Percentiles rank a stretch among this genome's conserved stretches.
phyloP scores from a whole-genome alignment of 2,797 vertebrate species.

The Dendrocincla tyrannina region DNA sequence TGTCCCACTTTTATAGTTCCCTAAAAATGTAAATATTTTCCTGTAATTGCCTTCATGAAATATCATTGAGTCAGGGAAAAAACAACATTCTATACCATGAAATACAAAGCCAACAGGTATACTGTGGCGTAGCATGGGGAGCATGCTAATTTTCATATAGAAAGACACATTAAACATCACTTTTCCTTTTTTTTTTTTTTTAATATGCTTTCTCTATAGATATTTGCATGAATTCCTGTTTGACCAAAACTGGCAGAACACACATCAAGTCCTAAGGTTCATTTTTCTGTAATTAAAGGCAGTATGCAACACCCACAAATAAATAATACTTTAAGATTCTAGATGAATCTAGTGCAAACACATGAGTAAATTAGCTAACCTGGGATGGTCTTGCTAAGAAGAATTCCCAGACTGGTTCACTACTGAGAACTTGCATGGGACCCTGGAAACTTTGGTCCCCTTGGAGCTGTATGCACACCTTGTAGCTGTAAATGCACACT shows the following conservation, averaged over 20 bases:
- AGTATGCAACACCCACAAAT: background rate
- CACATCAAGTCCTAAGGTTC: background rate
- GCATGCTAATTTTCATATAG: background rate
- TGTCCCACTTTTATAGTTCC: background rate
- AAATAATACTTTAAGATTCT: background rate
- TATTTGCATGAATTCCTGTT: background rate
- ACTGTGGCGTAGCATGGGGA: background rate
- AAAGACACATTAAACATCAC: background rate
- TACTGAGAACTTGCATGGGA: background rate
- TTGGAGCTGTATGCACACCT: background rate
- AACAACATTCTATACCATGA: background rate
- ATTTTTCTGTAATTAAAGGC: background rate
- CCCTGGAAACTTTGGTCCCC: background rate
- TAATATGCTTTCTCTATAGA: background rate
- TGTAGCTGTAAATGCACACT: background rate
- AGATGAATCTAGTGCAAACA: background rate
- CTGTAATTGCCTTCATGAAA: background rate
- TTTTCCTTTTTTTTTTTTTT: background rate
- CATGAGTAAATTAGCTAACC: background rate
- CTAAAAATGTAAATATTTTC: background rate
- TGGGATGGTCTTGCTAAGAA: background rate
- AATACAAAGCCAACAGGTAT: background rate
- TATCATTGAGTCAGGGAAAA: background rate
- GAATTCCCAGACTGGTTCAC: background rate
- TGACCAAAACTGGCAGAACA: background rate